Evolutionary conservation across 2,797 vertebrate genomes (phyloP), one percentile per base, ranked within the genome.

Genomic region (Ficedula albicollis): DNA sequence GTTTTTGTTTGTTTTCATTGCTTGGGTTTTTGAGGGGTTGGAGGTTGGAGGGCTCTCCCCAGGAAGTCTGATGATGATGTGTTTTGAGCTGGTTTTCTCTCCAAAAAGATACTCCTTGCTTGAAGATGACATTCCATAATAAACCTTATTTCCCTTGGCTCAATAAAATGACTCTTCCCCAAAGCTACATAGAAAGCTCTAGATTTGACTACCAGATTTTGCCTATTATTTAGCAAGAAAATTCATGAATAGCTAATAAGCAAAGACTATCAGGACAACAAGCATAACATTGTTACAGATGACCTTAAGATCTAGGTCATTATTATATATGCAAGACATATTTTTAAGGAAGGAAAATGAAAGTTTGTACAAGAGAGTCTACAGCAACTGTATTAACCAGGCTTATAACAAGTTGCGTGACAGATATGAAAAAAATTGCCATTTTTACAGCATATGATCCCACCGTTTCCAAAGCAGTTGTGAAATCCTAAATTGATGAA

Each of bases 401-500:
- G 12, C 19, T 79, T 68, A 3, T 11, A 93, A 51, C 6, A 51
- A 9, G 19, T 7, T 20, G 36, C 19, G 64, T 2, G 54, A 70
- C 8, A 29, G 51, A 74, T n/a, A 87, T 48, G 44, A 74, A 86
- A 56, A 85, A 60, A 54, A 1, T 0, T 16, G 41, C 27, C 27
- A 70, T 59, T 92, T 96, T 70, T 77, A 79, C 52, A 89, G 73
- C 30, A 81, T 3, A 23, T 19, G 62, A 76, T 62, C 92, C 54
- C 49, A 64, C 54, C 36, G 64, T 73, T 80, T 92, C 76, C 91
- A 70, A 87, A 90, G 32, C 34, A 78, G 62, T 58, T 79, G 55
- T 3, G 11, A 64, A 92, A 90, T 90, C 36, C 51, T 80, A 54
- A 69, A 95, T 16, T 92, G 86, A 97, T 89, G 38, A 80, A 95